Conservation (phyloP, 2,888 invertebrate genomes). For the Villa cingulata region DNA sequence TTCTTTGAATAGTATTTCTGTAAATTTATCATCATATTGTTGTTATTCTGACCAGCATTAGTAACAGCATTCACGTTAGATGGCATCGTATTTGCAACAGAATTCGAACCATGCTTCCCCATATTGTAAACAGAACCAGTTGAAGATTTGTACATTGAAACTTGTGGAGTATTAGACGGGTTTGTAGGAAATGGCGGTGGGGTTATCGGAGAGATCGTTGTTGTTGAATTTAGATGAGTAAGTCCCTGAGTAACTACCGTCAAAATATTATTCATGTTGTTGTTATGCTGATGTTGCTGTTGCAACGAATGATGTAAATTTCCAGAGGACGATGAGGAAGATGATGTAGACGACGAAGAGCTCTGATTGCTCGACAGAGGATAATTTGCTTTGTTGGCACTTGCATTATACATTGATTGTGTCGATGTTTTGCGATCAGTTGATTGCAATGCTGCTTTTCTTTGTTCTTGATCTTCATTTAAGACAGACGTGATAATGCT, state of each 20-base stretch:
- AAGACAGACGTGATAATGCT: slow-evolving; percentile 74
- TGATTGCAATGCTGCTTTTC: slow-evolving; percentile 26
- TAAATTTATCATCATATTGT: slow-evolving; percentile 3
- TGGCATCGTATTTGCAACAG: slow-evolving; percentile 22
- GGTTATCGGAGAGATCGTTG: slow-evolving; percentile 35
- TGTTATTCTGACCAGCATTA: background rate
- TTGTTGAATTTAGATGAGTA: slow-evolving; percentile 33
- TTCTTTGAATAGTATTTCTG: slow-evolving; percentile 14
- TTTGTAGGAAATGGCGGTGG: slow-evolving; percentile 22
- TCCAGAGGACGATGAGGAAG: background rate
- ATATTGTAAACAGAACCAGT: slow-evolving; percentile 4
- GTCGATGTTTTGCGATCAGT: slow-evolving; percentile 19
- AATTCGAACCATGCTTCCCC: slow-evolving; percentile 12
- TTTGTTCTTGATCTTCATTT: slow-evolving; percentile 62
- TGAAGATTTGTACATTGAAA: slow-evolving; percentile 5
- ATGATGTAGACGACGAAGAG: background rate
- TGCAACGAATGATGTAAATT: background rate
- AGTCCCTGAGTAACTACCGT: slow-evolving; percentile 32
- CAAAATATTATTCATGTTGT: slow-evolving; percentile 29
- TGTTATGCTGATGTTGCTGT: slow-evolving; percentile 16
- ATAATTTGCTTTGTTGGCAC: slow-evolving; percentile 8
- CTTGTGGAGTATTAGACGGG: slow-evolving; percentile 15
- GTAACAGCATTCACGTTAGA: background rate
- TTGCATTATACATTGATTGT: slow-evolving; percentile 11
- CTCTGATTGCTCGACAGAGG: slow-evolving; percentile 7